A percentile compares a stretch with the other conserved stretches of the same genome.
Conservation (phyloP, 1,140 invertebrate species). For the Chelonus insularis region DNA sequence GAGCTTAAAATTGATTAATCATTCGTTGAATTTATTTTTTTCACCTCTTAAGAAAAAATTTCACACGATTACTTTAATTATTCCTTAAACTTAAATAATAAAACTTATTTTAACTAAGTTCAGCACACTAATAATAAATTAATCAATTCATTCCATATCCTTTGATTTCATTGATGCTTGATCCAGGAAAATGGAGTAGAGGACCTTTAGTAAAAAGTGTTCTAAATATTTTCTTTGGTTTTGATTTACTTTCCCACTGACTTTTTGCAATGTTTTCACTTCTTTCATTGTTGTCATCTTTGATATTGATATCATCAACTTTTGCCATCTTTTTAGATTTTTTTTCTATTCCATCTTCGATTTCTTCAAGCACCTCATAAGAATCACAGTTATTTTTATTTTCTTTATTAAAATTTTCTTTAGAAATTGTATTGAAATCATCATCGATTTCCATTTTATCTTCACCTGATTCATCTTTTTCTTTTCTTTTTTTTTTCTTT, state of each 20-base stretch:
- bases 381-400: too few relatives aligned
- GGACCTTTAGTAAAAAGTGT: slow-evolving; percentile 42
- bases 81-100: too few relatives aligned
- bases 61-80: too few relatives aligned
- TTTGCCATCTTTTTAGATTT: too few relatives aligned
- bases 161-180: slow-evolving; percentile 50
- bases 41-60: too few relatives aligned
- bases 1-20: too few relatives aligned
- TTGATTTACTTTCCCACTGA: slow-evolving; percentile 20
- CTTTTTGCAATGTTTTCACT: not conserved
- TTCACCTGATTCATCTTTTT: not conserved
- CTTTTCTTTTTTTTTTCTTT: slow-evolving; percentile 31
- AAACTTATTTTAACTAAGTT: too few relatives aligned
- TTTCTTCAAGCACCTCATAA: not conserved
- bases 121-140: too few relatives aligned
- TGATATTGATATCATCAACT: too few relatives aligned
- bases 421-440: too few relatives aligned
- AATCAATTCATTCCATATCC: slow-evolving; percentile 42
- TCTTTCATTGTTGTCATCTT: not conserved
- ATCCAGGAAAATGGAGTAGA: slow-evolving; percentile 44
- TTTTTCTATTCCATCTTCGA: not conserved
- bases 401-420: slow-evolving; percentile 15
- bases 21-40: too few relatives aligned
- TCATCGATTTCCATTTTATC: not conserved
- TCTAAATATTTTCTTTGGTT: slow-evolving; percentile 41